Conservation (phyloP, 2,888 invertebrate species). For the Poecilus cupreus region DNA sequence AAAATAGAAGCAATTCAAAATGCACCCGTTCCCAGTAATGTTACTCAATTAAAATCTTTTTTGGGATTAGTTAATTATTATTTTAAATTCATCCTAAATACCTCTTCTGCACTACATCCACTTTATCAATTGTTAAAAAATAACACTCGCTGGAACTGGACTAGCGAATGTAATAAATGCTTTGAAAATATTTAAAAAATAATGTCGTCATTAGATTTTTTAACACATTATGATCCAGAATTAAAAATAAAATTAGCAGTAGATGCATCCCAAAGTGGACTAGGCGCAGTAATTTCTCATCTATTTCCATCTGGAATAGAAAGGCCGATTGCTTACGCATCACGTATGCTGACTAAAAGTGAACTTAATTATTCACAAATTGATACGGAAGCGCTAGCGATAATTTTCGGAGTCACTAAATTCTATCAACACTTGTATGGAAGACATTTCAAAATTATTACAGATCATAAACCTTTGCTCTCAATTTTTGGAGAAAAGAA, state of each 20-base stretch:
- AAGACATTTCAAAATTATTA: no score
- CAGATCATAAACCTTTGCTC: no score
- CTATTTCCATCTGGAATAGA: not conserved
- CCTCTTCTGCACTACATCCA: conserved; percentile 60
- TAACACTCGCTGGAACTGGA: conserved; percentile 63
- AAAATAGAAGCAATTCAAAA: not conserved
- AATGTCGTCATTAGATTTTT: conserved; percentile 55
- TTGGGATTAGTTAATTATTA: not conserved
- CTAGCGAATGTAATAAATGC: conserved; percentile 62
- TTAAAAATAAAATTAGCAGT: conserved; percentile 23
- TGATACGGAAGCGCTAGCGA: no score
- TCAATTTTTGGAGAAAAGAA: no score
- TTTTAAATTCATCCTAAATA: not conserved
- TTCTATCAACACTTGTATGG: no score
- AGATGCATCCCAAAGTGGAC: not conserved
- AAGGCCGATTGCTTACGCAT: not conserved
- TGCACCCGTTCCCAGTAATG: not conserved
- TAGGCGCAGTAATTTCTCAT: not conserved
- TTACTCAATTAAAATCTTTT: not conserved
- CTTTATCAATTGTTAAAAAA: conserved; percentile 63
- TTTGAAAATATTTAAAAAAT: conserved; percentile 63
- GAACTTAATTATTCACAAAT: no score
- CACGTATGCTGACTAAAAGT: not conserved
- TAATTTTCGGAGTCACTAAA: no score
- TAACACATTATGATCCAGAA: conserved; percentile 61